phyloP scores from a whole-genome alignment of 1,140 invertebrate species.

The Halyomorpha halys region DNA sequence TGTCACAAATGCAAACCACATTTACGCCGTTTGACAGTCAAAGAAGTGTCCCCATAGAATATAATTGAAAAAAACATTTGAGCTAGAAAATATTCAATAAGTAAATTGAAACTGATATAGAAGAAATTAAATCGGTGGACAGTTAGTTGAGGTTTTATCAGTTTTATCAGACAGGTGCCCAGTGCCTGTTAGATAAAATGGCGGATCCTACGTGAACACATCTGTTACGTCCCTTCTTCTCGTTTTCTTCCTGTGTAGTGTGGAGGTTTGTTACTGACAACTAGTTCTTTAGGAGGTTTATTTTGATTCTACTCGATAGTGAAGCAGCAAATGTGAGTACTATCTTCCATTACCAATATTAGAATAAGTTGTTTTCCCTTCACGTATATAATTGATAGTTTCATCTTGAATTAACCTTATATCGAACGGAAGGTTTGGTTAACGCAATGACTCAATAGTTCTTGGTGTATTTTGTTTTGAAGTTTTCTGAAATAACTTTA shows the following conservation, averaged over 20 bases:
- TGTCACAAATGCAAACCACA: too few species aligned
- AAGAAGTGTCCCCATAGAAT: too few species aligned
- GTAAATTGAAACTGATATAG: too few species aligned
- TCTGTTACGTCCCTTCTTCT: conserved; percentile 15
- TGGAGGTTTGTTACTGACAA: conserved; percentile 8
- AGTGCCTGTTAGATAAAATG: conserved; percentile 12
- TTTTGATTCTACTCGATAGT: neutral
- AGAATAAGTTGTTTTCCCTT: too few species aligned
- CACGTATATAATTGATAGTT: too few species aligned
- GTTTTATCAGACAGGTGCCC: neutral
- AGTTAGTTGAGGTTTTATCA: neutral
- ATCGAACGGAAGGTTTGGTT: conserved; percentile 1
- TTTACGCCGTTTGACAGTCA: too few species aligned
- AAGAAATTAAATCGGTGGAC: too few species aligned
- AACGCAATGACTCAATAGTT: conserved; percentile 13
- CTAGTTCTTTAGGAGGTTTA: neutral
- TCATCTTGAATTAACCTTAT: neutral
- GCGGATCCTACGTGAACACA: conserved; percentile 8
- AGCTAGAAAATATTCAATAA: too few species aligned
- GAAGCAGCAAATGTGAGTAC: neutral
- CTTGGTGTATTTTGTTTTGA: neutral
- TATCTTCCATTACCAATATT: neutral
- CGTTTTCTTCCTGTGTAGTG: conserved; percentile 16
- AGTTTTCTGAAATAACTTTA: too few species aligned
- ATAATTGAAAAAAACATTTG: too few species aligned